Evolutionary conservation across 2,113 vertebrate species (phyloP).

Genomic region (Variabilichromis moorii): DNA sequence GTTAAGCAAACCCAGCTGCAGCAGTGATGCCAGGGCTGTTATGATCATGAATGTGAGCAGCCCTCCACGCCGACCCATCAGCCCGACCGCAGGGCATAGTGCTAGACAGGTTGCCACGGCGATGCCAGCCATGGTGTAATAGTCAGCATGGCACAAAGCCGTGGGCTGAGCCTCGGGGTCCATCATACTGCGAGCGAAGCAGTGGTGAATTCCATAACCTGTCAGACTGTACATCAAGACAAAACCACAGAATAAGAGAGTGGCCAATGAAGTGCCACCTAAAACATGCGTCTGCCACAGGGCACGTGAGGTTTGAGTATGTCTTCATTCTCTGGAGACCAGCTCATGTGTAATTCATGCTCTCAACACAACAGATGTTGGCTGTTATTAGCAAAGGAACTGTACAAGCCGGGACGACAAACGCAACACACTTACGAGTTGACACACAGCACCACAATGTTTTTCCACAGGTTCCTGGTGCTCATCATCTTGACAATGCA

Average conservation of each 20-base stretch:
- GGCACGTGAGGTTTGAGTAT: not conserved
- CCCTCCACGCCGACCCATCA: slow-evolving; percentile 88
- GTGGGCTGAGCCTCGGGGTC: slow-evolving; percentile 81
- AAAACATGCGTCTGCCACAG: not conserved
- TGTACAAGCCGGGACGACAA: not conserved
- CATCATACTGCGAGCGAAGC: slow-evolving; percentile 94
- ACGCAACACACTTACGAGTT: slow-evolving; percentile 87
- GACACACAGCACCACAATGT: slow-evolving; percentile 94
- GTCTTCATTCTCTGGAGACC: not conserved
- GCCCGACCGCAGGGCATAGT: slow-evolving; percentile 82
- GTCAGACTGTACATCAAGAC: slow-evolving; percentile 75
- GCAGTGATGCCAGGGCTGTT: slow-evolving; percentile 88
- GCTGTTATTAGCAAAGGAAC: slow-evolving; percentile 2
- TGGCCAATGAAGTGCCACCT: not conserved
- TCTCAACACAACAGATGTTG: not conserved
- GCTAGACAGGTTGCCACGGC: slow-evolving; percentile 87
- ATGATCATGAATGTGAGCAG: slow-evolving; percentile 96
- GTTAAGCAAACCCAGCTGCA: slow-evolving; percentile 93
- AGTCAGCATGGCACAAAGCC: slow-evolving; percentile 80
- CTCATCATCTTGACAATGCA: slow-evolving; percentile 92
- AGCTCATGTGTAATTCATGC: slow-evolving; percentile 10
- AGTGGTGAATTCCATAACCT: slow-evolving; percentile 94
- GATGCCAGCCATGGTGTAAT: slow-evolving; percentile 90
- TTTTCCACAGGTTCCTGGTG: slow-evolving; percentile 97
- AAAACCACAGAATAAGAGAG: not conserved